Evolutionary conservation across 2,888 invertebrate genomes (phyloP).

Genomic region (Chloroclysta siterata): DNA sequence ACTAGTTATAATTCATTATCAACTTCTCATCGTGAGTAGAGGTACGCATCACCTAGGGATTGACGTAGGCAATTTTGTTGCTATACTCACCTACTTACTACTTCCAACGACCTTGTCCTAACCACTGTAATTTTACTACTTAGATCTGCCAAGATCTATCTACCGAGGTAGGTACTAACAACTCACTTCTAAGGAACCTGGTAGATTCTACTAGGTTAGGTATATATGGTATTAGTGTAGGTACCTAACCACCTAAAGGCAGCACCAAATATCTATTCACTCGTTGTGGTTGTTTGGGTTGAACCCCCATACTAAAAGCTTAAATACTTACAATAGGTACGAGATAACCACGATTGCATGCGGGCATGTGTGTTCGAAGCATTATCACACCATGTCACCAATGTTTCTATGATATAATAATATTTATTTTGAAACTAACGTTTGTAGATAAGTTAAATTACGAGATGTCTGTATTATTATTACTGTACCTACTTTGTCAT

Average conservation of each 20-base stretch:
- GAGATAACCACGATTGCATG: not conserved
- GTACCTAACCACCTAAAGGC: too few species aligned
- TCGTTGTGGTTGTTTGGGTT: not conserved
- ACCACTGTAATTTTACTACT: not conserved
- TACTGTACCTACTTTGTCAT: conserved; percentile 14
- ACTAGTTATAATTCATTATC: too few species aligned
- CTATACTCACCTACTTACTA: too few species aligned
- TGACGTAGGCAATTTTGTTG: too few species aligned
- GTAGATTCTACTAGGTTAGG: too few species aligned
- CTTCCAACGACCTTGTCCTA: not conserved
- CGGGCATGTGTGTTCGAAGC: not conserved
- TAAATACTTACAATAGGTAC: not conserved
- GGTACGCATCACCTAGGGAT: too few species aligned
- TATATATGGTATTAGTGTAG: too few species aligned
- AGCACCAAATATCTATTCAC: too few species aligned
- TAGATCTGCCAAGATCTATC: not conserved
- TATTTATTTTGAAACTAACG: not conserved
- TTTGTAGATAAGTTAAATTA: conserved; percentile 12
- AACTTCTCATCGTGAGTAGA: too few species aligned
- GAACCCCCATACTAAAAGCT: not conserved
- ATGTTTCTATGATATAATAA: not conserved
- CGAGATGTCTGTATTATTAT: conserved; percentile 8
- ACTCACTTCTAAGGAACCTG: too few species aligned
- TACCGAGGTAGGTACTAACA: too few species aligned
- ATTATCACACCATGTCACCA: not conserved